phyloP scores from a whole-genome alignment of 2,797 vertebrate genomes.

The Semotilus atromaculatus region DNA sequence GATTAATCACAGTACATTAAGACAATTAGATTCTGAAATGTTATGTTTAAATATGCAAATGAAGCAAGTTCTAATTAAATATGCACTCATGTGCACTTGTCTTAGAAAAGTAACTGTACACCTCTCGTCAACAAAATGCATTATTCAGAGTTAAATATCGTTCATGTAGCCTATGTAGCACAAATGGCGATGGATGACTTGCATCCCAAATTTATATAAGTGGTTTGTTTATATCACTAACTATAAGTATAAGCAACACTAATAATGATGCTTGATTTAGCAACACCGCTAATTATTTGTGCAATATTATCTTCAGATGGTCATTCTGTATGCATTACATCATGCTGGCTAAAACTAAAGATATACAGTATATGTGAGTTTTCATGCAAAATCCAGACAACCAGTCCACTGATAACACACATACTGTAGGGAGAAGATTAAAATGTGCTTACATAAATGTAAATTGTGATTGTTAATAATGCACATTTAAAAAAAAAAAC shows the following conservation, averaged over 20 bases:
- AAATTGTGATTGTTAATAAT: background rate
- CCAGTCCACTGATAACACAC: background rate
- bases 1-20: background rate
- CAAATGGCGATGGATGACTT: background rate
- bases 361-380: constrained; percentile 5
- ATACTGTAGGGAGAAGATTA: background rate
- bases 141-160: background rate
- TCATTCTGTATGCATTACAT: constrained; percentile 13
- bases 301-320: constrained; percentile 10
- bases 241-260: background rate
- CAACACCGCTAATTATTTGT: background rate
- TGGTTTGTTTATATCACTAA: constrained; percentile 2
- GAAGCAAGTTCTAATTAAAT: background rate
- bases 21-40: background rate
- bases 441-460: constrained; percentile 2
- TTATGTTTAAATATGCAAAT: background rate
- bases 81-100: background rate
- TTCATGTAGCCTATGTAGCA: background rate
- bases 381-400: background rate
- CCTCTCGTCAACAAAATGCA: background rate
- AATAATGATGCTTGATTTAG: constrained; percentile 19
- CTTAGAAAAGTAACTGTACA: background rate
- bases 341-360: constrained; percentile 14
- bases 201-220: background rate
- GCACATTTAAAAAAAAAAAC: background rate